Evolutionary conservation across 37 sponge, comb jelly and placozoan genomes (phyloP).

Genomic region (Petrosia ficiformis): DNA sequence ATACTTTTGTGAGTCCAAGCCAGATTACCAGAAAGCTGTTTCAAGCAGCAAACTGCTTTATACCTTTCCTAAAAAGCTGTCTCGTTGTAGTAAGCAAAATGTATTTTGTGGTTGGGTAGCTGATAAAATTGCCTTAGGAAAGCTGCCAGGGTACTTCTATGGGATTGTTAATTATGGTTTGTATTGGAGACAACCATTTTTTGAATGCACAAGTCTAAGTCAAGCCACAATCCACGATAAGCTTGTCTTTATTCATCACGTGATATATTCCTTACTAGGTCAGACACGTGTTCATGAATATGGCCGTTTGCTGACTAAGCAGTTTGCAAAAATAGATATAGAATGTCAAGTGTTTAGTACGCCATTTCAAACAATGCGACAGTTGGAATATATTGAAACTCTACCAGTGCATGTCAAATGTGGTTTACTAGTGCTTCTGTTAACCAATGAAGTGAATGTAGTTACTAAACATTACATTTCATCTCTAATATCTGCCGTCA

Average conservation of each 20-base stretch:
- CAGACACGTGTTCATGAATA: slow-evolving; percentile 33
- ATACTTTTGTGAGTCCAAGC: background rate
- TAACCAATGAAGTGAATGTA: background rate
- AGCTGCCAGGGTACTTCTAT: no score
- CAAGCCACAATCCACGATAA: slow-evolving; percentile 27
- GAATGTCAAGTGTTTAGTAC: background rate
- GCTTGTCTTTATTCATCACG: slow-evolving; percentile 36
- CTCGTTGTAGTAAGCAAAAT: no score
- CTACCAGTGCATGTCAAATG: background rate
- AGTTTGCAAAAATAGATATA: slow-evolving; percentile 1
- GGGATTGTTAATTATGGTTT: no score
- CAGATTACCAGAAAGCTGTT: slow-evolving; percentile 6
- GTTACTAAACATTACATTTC: no score
- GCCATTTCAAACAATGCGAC: background rate
- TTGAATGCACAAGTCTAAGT: slow-evolving; percentile 24
- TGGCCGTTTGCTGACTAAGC: slow-evolving; percentile 14
- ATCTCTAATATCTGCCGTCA: no score
- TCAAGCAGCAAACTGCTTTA: no score
- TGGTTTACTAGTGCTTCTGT: background rate
- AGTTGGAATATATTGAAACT: background rate
- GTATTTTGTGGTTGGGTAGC: no score
- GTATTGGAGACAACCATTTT: slow-evolving; percentile 18
- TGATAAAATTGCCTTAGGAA: no score
- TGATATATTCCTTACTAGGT: slow-evolving; percentile 39
- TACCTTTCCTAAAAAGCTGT: no score